Percentiles rank a stretch among this genome's conserved stretches.
phyloP scores from a whole-genome alignment of 2,113 vertebrate species.

The Mustela nigripes region DNA sequence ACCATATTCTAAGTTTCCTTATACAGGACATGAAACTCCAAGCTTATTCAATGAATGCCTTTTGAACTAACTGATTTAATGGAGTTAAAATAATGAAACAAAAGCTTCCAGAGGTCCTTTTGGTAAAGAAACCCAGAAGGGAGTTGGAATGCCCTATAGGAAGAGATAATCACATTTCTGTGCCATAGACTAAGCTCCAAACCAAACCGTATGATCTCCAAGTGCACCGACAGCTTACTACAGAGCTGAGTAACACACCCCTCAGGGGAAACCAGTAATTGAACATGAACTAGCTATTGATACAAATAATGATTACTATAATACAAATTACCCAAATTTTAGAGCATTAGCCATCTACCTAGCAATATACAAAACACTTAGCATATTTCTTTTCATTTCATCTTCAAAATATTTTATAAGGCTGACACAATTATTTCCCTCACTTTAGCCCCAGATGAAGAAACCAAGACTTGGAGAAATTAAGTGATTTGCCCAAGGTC shows the following conservation, averaged over 20 bases:
- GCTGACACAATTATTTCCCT: neutral
- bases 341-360: neutral
- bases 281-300: neutral
- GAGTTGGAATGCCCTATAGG: neutral
- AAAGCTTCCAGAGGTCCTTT: neutral
- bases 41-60: neutral
- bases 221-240: neutral
- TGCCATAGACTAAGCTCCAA: neutral
- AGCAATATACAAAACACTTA: neutral
- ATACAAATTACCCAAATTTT: neutral
- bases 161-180: neutral
- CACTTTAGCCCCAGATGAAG: neutral
- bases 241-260: neutral
- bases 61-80: neutral
- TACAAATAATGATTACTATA: neutral
- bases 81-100: neutral
- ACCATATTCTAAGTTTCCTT: neutral
- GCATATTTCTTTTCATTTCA: neutral
- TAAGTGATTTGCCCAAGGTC: neutral
- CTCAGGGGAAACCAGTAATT: neutral
- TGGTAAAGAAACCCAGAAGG: neutral
- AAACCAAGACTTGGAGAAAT: conserved; percentile 9
- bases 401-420: neutral
- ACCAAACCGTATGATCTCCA: neutral
- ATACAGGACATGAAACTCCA: neutral